Evolutionary conservation across 2,888 invertebrate species (phyloP), one percentile per base, ranked within the genome.

Genomic region (Platynereis dumerilii): DNA sequence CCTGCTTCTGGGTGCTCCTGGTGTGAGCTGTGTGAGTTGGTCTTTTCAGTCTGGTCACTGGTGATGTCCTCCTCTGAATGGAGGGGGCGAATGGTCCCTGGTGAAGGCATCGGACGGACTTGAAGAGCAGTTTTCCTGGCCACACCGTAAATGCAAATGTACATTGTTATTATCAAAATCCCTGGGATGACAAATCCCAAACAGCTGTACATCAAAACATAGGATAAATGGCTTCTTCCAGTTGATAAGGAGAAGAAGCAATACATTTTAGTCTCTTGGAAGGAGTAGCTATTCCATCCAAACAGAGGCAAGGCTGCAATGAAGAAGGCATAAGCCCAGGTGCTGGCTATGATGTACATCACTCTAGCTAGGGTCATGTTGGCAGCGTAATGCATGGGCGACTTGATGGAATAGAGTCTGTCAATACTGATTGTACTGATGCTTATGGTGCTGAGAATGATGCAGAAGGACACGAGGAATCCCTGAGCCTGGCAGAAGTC

Each of bases 361-460:
- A 42, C 57, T 42, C 57, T 29, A 24, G 24, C 20, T 3, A n/a
- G n/a, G 17, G 57, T 57, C 39, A 57, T 39, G 17, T 20, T 5
- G 17, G 20, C 34, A 10, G 57, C 57, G 34, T 57, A 39, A 12
- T 57, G 39, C 57, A 57, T 57, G 12, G 57, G 57, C 2, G 42
- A 42, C 22, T 57, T 57, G 34, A 57, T 57, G 2, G 42, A 34
- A 39, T 57, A 57, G 20, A 57, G 42, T 5, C 57, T 22, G 22
- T 57, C 57, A 15, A 57, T 34, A 39, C 57, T 57, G 22, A 57
- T 57, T 1, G 57, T 42, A 39, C 57, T 34, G 39, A 57, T 42
- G n/a, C 39, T 42, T 34, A 57, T 34, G 34, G 42, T 57, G 10
- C 34, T 34, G 1, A 42, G 2, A 1, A 57, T 12, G 15, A 12